Evolutionary conservation across 2,888 invertebrate species (phyloP).

Genomic region (Tricholauxania praeusta): DNA sequence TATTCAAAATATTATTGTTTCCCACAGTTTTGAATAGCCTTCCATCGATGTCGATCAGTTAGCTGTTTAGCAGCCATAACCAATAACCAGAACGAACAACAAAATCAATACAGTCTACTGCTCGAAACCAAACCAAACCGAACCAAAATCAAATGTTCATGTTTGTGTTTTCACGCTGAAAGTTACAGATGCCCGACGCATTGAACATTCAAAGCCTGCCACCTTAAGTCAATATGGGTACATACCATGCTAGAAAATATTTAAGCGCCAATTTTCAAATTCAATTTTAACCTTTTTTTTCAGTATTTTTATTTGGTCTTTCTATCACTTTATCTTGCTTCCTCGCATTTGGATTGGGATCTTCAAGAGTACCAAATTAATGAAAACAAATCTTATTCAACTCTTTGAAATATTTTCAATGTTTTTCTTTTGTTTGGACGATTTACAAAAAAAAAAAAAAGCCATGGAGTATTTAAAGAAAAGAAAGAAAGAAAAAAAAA

Average conservation of each 20-base stretch:
- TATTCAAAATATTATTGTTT: slow-evolving; percentile 32
- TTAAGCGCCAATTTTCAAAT: slow-evolving; percentile 31
- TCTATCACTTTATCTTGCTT: background rate
- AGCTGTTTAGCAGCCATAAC: slow-evolving; percentile 4
- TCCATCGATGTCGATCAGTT: slow-evolving; percentile 3
- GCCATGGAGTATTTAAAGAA: slow-evolving; percentile 1
- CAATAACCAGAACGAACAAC: background rate
- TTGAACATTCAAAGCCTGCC: background rate
- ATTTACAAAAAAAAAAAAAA: background rate
- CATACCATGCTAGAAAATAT: background rate
- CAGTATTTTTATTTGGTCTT: background rate
- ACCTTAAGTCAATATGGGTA: slow-evolving; percentile 6
- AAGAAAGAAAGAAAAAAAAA: background rate
- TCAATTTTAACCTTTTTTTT: slow-evolving; percentile 9
- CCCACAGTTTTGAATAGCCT: slow-evolving; percentile 22
- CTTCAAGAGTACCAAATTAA: slow-evolving; percentile 24
- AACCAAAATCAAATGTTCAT: background rate
- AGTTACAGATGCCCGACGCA: too few species aligned
- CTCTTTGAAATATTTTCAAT: slow-evolving; percentile 1
- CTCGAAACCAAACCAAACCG: too few species aligned
- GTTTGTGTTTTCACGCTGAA: slow-evolving; percentile 17
- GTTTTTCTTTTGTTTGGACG: slow-evolving; percentile 4
- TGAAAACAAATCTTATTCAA: slow-evolving; percentile 14
- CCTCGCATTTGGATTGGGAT: background rate
- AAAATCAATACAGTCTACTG: background rate